Evolutionary conservation across 2,113 vertebrate genomes (phyloP).

Genomic region (Scalopus aquaticus): DNA sequence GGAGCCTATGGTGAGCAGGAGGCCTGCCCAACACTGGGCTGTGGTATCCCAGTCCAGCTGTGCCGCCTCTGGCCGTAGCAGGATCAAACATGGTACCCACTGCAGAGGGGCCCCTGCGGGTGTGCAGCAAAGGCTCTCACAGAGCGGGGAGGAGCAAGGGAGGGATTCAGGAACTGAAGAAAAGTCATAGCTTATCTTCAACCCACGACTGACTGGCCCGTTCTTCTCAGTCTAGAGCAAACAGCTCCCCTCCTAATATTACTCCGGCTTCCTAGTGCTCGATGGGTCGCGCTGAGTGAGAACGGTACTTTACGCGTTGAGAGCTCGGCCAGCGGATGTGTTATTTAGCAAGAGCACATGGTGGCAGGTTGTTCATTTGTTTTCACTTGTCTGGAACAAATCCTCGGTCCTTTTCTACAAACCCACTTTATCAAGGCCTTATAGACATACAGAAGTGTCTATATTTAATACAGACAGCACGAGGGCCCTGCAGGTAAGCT

Average conservation of each 20-base stretch:
- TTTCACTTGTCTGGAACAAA: background rate
- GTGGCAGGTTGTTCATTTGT: background rate
- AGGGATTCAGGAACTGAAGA: background rate
- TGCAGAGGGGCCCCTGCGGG: too few relatives aligned
- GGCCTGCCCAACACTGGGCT: too few relatives aligned
- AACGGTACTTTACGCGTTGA: background rate
- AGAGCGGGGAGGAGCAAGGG: background rate
- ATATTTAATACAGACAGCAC: background rate
- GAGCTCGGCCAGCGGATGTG: background rate
- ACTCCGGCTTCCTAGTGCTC: background rate
- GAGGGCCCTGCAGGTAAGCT: background rate
- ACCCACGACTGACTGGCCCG: background rate
- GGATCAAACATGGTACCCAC: too few relatives aligned
- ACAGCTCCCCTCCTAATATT: background rate
- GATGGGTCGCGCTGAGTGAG: background rate
- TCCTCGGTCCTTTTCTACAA: background rate
- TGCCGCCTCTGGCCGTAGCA: too few relatives aligned
- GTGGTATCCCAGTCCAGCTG: too few relatives aligned
- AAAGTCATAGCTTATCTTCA: background rate
- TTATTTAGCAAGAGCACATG: background rate
- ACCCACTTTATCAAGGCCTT: background rate
- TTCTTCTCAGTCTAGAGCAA: background rate
- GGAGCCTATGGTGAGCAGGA: too few relatives aligned
- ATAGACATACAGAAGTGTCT: background rate
- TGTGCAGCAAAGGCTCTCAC: background rate